Percentiles rank a stretch among this genome's conserved stretches.
These are phyloP conservation scores for Ciconia stormi DNA, from an alignment of 2,113 vertebrate genomes.

Conservation along the genomic window DNA sequence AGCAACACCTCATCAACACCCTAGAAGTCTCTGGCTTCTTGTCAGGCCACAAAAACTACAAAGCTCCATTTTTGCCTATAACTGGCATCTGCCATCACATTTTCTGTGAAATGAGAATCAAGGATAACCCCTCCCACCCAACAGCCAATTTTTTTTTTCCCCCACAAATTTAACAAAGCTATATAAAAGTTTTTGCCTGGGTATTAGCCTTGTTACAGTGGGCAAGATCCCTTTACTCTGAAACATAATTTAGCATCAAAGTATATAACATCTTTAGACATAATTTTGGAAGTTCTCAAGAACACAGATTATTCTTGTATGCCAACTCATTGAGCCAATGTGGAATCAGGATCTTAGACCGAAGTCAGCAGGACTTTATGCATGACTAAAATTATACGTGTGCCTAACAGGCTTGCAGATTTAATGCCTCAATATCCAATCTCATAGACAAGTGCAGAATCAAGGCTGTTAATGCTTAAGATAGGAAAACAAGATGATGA, in stretches of 20 bases:
- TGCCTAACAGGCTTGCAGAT: background rate
- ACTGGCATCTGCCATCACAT: background rate
- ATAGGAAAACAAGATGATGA: background rate
- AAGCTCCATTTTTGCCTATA: background rate
- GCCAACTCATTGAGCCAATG: background rate
- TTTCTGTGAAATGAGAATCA: background rate
- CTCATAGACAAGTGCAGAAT: background rate
- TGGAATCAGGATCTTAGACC: background rate
- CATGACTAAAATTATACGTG: background rate
- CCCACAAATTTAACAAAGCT: background rate
- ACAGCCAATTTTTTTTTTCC: background rate
- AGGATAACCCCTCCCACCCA: background rate
- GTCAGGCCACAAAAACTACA: background rate
- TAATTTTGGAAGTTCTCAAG: background rate
- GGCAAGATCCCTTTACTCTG: background rate
- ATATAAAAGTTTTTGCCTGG: conserved; percentile 18
- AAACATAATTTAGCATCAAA: background rate
- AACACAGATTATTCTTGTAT: background rate
- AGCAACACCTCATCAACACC: background rate
- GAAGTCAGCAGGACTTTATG: background rate
- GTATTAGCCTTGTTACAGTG: background rate
- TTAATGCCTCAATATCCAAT: background rate
- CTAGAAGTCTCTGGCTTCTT: background rate
- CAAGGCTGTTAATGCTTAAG: background rate
- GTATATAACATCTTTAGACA: background rate